phyloP scores from a whole-genome alignment of 37 sponge, comb jelly and placozoan species.

The Lycopodina hypogea region DNA sequence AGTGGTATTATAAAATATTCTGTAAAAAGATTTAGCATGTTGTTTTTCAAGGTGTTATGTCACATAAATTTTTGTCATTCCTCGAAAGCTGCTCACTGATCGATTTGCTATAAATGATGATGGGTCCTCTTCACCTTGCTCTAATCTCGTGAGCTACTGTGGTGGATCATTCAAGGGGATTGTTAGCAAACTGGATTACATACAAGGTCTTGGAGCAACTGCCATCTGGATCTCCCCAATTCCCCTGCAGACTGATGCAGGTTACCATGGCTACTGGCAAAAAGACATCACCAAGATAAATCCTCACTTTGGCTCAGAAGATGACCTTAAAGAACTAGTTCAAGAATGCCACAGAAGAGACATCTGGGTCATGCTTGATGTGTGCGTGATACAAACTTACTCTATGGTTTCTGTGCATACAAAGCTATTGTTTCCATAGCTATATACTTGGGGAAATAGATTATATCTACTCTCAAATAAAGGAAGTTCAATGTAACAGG shows the following conservation, averaged over 20 bases:
- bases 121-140: slow-evolving; percentile 20
- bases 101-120: slow-evolving; percentile 49
- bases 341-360: slow-evolving; percentile 60
- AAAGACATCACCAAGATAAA: slow-evolving; percentile 68
- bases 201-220: slow-evolving; percentile 33
- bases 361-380: slow-evolving; percentile 90
- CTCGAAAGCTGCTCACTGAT: slow-evolving; percentile 80
- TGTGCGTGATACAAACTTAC: slow-evolving; percentile 49
- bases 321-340: slow-evolving; percentile 61
- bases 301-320: slow-evolving; percentile 58
- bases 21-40: no score
- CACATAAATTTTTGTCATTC: no score
- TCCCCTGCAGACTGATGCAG: slow-evolving; percentile 60
- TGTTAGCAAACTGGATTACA: slow-evolving; percentile 41
- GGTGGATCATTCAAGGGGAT: slow-evolving; percentile 22
- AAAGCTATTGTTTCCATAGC: background rate
- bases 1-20: no score
- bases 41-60: no score
- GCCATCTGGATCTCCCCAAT: slow-evolving; percentile 66
- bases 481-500: no score
- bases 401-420: background rate
- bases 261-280: slow-evolving; percentile 91
- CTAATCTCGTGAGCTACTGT: slow-evolving; percentile 34
- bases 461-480: no score
- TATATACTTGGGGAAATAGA: no score